Percentiles rank a stretch among this genome's conserved stretches.
phyloP scores from a whole-genome alignment of 2,797 vertebrate genomes.

The Perodicticus potto region DNA sequence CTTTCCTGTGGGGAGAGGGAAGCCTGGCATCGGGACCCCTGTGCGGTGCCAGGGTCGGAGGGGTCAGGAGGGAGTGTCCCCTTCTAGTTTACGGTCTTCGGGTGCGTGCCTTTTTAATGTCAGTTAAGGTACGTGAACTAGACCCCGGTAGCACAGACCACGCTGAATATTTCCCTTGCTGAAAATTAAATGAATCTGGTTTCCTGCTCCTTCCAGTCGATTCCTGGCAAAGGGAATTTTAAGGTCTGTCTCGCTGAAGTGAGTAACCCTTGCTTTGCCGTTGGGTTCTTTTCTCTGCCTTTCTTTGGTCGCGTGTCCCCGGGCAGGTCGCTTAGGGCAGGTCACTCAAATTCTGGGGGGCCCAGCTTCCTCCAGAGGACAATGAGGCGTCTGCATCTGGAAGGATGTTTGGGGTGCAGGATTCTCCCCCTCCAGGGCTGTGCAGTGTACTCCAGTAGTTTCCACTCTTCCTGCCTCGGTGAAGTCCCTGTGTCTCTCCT shows the following conservation, averaged over 20 bases:
- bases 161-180: background rate
- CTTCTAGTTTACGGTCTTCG: background rate
- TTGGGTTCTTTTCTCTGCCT: background rate
- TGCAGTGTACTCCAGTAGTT: background rate
- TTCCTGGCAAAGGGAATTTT: constrained; percentile 55
- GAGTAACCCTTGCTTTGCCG: background rate
- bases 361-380: background rate
- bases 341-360: constrained; percentile 16
- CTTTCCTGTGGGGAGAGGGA: constrained; percentile 57
- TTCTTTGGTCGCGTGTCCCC: constrained; percentile 10
- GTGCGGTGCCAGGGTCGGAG: background rate
- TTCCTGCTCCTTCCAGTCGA: background rate
- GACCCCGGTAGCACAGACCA: background rate
- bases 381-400: background rate
- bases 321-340: constrained; percentile 22
- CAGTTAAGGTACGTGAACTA: background rate
- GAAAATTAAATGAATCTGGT: constrained; percentile 21
- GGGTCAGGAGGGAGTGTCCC: background rate
- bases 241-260: constrained; percentile 31
- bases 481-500: background rate
- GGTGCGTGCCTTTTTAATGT: background rate
- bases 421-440: background rate
- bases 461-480: background rate
- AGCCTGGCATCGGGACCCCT: background rate
- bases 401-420: background rate